phyloP scores from a whole-genome alignment of 2,797 vertebrate genomes.

The Sciurus vulgaris region DNA sequence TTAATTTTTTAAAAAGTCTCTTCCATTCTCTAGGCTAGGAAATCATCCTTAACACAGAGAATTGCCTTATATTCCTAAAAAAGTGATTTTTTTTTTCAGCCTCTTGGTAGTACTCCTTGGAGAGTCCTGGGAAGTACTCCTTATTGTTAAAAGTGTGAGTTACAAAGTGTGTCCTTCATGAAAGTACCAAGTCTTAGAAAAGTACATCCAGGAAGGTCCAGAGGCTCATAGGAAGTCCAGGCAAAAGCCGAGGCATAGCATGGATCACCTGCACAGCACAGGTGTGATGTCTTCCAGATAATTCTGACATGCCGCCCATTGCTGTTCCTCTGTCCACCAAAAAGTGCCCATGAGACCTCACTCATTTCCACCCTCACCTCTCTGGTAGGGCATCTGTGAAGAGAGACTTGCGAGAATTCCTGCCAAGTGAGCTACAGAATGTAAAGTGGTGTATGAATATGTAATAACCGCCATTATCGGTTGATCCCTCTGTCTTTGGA shows the following conservation, averaged over 20 bases:
- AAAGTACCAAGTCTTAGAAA: neutral
- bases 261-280: rapidly evolving
- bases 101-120: neutral
- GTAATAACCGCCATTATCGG: slow-evolving; percentile 72
- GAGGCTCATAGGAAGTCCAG: neutral
- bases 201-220: rapidly evolving
- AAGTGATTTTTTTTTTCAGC: neutral
- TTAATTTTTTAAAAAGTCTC: neutral
- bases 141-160: neutral
- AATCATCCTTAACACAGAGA: neutral
- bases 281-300: neutral
- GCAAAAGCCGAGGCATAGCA: neutral
- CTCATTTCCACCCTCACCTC: neutral
- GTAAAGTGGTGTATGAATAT: slow-evolving; percentile 78
- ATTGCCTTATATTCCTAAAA: neutral
- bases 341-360: neutral
- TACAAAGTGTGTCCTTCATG: neutral
- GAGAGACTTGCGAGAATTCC: slow-evolving; percentile 53
- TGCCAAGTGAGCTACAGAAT: slow-evolving; percentile 58
- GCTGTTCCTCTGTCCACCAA: neutral
- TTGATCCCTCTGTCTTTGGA: slow-evolving; percentile 70
- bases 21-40: neutral
- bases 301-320: rapidly evolving
- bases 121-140: neutral
- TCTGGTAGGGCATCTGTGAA: slow-evolving; percentile 35